phyloP scores from a whole-genome alignment of 2,113 vertebrate species.

The Carassius gibelio region DNA sequence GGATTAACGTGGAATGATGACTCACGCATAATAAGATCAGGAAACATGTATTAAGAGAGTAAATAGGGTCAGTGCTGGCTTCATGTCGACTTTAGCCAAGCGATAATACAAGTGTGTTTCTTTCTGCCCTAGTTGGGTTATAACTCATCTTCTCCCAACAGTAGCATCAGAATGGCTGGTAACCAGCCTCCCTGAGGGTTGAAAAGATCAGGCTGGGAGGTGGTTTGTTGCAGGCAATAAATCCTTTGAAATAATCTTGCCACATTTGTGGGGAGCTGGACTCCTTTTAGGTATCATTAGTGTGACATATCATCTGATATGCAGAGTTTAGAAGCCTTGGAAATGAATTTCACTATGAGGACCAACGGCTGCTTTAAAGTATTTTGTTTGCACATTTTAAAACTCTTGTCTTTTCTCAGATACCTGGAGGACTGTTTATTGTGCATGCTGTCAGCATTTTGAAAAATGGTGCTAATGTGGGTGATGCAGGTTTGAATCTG shows the following conservation, averaged over 20 bases:
- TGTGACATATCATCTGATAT: conserved; percentile 50
- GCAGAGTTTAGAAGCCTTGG: conserved; percentile 58
- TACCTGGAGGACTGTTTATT: background rate
- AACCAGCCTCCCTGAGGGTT: conserved; percentile 28
- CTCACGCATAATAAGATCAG: background rate
- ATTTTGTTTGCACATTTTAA: conserved; percentile 20
- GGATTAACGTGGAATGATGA: background rate
- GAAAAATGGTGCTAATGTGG: background rate
- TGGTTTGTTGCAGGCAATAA: conserved; percentile 57
- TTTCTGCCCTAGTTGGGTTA: background rate
- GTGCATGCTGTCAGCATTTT: background rate
- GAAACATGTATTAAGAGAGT: background rate
- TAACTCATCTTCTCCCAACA: background rate
- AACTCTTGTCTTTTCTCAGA: background rate
- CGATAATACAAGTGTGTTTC: background rate
- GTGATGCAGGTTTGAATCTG: background rate
- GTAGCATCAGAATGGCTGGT: background rate
- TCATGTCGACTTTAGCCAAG: conserved; percentile 1
- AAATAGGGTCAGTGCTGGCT: background rate
- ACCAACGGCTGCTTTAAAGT: conserved; percentile 26
- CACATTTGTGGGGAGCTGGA: conserved; percentile 51
- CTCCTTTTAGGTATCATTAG: conserved; percentile 52
- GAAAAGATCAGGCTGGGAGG: conserved; percentile 53
- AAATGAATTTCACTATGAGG: conserved; percentile 70
- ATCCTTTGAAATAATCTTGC: conserved; percentile 62